A percentile compares a stretch with the other conserved stretches of the same genome.
Conservation (phyloP, 2,888 invertebrate genomes). For the Leptarthrus brevirostris region DNA sequence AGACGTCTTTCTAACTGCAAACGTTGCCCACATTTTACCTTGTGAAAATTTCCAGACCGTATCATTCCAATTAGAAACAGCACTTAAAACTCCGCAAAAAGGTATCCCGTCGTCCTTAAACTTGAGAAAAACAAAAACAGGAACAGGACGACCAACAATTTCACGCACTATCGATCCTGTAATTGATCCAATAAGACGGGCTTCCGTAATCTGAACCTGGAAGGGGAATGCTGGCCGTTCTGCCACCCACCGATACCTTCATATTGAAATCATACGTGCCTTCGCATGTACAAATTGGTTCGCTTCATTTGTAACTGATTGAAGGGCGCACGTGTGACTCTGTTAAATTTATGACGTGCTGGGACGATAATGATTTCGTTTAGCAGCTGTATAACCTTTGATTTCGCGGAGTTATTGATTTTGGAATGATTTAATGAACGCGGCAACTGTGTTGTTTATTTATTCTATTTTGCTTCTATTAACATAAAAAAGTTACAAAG, state of each 20-base stretch:
- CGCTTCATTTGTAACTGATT: constrained; percentile 33
- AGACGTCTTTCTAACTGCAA: neutral
- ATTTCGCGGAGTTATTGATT: no score
- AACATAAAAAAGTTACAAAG: no score
- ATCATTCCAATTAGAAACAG: constrained; percentile 15
- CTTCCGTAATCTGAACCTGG: constrained; percentile 56
- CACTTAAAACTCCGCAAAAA: constrained; percentile 12
- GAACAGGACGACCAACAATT: constrained; percentile 59
- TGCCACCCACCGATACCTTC: neutral
- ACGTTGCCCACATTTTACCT: neutral
- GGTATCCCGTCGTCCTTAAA: neutral
- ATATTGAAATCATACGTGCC: neutral
- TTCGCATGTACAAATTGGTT: constrained; percentile 16
- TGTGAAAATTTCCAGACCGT: constrained; percentile 3
- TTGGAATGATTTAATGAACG: no score
- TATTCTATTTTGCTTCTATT: no score
- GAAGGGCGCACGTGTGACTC: constrained; percentile 30
- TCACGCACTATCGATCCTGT: constrained; percentile 65
- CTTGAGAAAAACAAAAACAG: constrained; percentile 1
- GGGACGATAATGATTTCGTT: no score
- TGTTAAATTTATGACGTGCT: no score
- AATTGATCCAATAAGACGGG: constrained; percentile 62
- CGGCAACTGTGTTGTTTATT: no score
- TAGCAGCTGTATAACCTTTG: no score
- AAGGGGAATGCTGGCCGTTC: constrained; percentile 32